Base-by-base conservation (phyloP, 2,113 vertebrate genomes). In the Pungitius pungitius region DNA sequence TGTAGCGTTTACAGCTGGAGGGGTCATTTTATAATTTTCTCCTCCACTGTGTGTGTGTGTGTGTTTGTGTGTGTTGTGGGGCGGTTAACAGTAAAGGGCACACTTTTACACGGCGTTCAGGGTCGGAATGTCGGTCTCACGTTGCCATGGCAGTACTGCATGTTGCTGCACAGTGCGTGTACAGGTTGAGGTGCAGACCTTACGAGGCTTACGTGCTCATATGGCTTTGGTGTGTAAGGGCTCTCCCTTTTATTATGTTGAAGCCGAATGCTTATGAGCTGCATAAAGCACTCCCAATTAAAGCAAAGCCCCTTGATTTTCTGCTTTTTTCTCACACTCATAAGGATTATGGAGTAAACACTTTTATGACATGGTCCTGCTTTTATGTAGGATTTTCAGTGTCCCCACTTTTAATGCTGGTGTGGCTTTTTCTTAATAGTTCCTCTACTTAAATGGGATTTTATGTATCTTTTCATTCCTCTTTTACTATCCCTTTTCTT, bases 11-110 rank as follows among this genome's bases (percentile, higher is more conserved):
- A 39, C 43, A 24, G 14, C 33, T 49, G 45, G 17, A 43, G 24
- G 62, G 55, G n/a, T n/a, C n/a, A n/a, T n/a, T n/a, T n/a, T n/a
- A 51, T 74, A 12, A 70, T 87, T 89, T 89, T 82, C 75, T 69
- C 60, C 73, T 81, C 73, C 12, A 7, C 60, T 66, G 22, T 51
- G 20, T 63, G 20, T 63, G 33, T 59, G 27, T 60, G 39, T 67
- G n/a, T 62, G 45, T 3, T 1, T 2, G n/a, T 40, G 39, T 13
- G 12, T 51, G 47, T 51, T 55, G 37, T 56, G 14, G 57, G 42
- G 55, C 33, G 33, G 9, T 57, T n/a, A n/a, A n/a, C n/a, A n/a
- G n/a, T n/a, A n/a, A n/a, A n/a, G n/a, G n/a, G n/a, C n/a, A n/a
- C n/a, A n/a, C n/a, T n/a, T n/a, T n/a, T n/a, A n/a, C n/a, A n/a